Evolutionary conservation across 2,113 vertebrate species (phyloP).

Genomic region (Clinocottus analis): DNA sequence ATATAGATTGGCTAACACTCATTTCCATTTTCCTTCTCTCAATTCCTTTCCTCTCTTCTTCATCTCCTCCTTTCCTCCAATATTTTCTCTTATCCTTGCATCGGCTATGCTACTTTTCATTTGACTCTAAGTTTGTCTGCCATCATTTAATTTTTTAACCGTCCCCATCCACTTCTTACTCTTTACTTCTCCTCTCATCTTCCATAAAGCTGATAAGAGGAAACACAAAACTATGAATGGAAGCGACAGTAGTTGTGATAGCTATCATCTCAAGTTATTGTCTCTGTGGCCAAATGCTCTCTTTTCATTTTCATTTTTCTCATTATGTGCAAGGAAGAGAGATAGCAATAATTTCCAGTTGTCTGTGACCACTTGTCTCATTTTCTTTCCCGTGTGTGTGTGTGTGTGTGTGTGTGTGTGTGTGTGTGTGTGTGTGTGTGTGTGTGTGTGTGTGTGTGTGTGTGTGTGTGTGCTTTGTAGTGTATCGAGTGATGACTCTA

Average conservation of each 20-base stretch:
- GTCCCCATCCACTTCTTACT: neutral
- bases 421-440: conserved; percentile 5
- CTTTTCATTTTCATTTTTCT: conserved; percentile 54
- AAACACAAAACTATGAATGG: conserved; percentile 46
- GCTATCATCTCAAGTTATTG: conserved; percentile 60
- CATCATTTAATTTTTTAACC: conserved; percentile 1
- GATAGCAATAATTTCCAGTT: conserved; percentile 38
- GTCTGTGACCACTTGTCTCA: conserved; percentile 57
- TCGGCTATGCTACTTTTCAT: conserved; percentile 4
- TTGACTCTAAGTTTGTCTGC: neutral
- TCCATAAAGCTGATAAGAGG: conserved; percentile 44
- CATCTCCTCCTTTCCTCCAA: conserved; percentile 29
- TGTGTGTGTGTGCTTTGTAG: conserved; percentile 19
- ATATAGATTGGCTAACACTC: conserved; percentile 74
- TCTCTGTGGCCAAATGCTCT: conserved; percentile 40
- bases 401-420: neutral
- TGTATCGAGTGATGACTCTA: neutral
- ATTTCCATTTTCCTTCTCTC: conserved; percentile 77
- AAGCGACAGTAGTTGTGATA: conserved; percentile 38
- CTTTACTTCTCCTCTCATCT: neutral
- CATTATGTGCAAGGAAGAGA: conserved; percentile 34
- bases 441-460: conserved; percentile 11
- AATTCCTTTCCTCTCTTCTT: conserved; percentile 40
- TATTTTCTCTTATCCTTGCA: neutral
- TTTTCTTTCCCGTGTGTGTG: conserved; percentile 32